A percentile compares a stretch with the other conserved stretches of the same genome.
Conservation (phyloP, 1,140 invertebrate species). For the Aleiodes sp. region DNA sequence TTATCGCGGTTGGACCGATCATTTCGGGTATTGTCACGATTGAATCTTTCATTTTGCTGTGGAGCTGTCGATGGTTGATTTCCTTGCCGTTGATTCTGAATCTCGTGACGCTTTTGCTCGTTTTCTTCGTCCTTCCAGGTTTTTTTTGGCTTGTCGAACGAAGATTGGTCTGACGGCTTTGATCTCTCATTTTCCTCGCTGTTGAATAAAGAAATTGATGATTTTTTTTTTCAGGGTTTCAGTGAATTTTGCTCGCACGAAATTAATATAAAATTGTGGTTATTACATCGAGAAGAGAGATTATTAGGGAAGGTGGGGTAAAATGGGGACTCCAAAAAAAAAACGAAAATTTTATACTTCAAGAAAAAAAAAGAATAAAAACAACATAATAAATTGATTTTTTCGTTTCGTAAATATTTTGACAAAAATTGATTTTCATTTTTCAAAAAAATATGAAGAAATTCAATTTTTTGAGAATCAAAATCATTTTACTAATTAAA, state of each 20-base stretch:
- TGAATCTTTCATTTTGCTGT: conserved; percentile 20
- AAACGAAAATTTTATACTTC: too few species aligned
- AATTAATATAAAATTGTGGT: too few species aligned
- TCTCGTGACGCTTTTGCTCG: conserved; percentile 47
- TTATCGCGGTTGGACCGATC: conserved; percentile 27
- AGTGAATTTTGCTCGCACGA: not conserved
- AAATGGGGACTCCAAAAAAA: too few species aligned
- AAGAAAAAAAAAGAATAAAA: too few species aligned
- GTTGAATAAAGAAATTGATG: conserved; percentile 12
- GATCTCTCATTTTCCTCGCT: conserved; percentile 39
- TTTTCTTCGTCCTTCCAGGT: conserved; percentile 45
- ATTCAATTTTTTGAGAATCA: too few species aligned
- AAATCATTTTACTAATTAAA: too few species aligned
- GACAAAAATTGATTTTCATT: too few species aligned
- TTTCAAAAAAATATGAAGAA: too few species aligned
- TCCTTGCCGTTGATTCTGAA: conserved; percentile 41
- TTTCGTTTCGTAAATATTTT: too few species aligned
- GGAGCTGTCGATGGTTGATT: conserved; percentile 16
- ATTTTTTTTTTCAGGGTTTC: not conserved
- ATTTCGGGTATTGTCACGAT: conserved; percentile 18
- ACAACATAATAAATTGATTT: too few species aligned
- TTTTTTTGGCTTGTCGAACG: not conserved
- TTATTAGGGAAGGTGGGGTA: too few species aligned
- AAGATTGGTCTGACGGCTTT: conserved; percentile 7
- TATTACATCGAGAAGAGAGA: too few species aligned